Percentiles rank a stretch among this genome's conserved stretches.
Conservation (phyloP, 2,113 vertebrate species). For the Leucopsar rothschildi region DNA sequence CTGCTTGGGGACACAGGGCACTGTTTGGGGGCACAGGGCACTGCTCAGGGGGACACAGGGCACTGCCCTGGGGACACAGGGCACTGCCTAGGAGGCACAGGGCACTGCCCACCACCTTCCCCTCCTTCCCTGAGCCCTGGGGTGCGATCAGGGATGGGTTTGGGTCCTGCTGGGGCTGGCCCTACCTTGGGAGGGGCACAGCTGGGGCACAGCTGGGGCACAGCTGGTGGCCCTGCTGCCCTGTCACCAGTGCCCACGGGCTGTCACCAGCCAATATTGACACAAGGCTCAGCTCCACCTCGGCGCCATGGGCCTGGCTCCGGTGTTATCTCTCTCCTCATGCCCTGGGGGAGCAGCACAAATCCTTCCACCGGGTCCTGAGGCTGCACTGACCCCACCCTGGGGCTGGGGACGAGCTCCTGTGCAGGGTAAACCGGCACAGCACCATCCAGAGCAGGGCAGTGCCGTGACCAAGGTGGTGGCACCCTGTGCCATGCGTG, state of each 20-base stretch:
- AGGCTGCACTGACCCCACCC: background rate
- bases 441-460: background rate
- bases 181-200: background rate
- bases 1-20: too few relatives aligned
- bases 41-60: background rate
- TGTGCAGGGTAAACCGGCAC: accelerated
- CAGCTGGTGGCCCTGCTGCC: background rate
- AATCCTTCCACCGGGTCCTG: accelerated
- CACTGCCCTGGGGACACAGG: too few relatives aligned
- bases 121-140: accelerated
- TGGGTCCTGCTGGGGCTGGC: background rate
- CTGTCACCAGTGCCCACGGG: accelerated
- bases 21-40: background rate
- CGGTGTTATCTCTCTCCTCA: background rate
- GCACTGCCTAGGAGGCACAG: background rate
- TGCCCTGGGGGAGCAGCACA: background rate
- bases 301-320: accelerated
- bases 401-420: background rate
- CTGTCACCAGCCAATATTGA: background rate
- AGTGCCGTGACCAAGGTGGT: background rate
- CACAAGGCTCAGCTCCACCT: background rate
- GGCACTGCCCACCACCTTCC: background rate
- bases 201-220: background rate
- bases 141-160: background rate
- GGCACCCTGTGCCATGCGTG: accelerated